These are phyloP conservation scores for Lindbergichthys nudifrons DNA, from an alignment of 2,797 vertebrate species.

Conservation along the genomic window DNA sequence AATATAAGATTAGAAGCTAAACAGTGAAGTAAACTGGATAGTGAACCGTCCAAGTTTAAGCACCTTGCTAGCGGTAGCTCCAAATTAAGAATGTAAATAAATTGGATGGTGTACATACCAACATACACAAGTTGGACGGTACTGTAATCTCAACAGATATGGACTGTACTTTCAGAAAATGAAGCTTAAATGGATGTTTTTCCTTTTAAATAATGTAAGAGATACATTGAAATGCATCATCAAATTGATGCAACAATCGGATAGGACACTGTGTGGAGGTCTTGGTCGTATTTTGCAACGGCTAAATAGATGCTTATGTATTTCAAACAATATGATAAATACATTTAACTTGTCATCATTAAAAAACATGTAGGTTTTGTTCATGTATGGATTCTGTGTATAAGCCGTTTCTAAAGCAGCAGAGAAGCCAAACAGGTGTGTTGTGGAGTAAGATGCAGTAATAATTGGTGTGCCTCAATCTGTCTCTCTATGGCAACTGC, in stretches of 20 bases:
- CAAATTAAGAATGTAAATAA: too few species aligned
- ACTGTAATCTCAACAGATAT: background rate
- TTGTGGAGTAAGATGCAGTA: conserved; percentile 79
- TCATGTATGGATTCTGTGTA: background rate
- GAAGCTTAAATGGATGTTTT: background rate
- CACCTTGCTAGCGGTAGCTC: too few species aligned
- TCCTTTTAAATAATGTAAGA: background rate
- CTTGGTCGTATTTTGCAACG: background rate
- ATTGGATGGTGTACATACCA: too few species aligned
- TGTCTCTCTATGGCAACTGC: conserved; percentile 80
- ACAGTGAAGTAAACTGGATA: background rate
- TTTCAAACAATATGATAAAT: background rate
- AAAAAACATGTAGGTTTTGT: background rate
- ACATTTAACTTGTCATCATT: background rate
- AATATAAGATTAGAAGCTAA: background rate
- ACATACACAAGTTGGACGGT: background rate
- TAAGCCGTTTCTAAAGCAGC: conserved; percentile 40
- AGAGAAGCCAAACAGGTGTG: conserved; percentile 76
- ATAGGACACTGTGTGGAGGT: conserved; percentile 9
- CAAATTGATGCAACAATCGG: background rate
- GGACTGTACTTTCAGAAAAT: background rate
- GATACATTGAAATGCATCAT: background rate
- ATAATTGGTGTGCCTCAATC: conserved; percentile 83
- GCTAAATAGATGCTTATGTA: background rate
- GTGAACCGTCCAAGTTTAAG: background rate